Evolutionary conservation across 2,888 invertebrate genomes (phyloP).

Genomic region (Tribolium freemani): DNA sequence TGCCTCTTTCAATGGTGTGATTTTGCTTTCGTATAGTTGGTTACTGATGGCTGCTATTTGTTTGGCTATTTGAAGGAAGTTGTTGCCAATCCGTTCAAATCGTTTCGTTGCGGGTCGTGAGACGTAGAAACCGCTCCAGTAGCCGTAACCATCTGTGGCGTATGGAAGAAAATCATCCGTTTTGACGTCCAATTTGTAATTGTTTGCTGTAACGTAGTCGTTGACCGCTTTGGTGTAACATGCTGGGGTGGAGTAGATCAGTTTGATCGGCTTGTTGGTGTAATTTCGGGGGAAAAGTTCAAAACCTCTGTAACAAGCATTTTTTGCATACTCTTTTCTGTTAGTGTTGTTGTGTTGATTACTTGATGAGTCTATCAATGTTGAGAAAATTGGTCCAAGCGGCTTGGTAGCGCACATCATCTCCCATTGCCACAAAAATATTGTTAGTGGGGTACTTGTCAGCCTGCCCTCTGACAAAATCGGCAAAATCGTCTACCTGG

Average conservation of each 20-base stretch:
- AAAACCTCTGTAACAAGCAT: slow-evolving; percentile 28
- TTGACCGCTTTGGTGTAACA: slow-evolving; percentile 74
- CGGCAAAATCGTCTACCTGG: slow-evolving; percentile 52
- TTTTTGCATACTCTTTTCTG: no score
- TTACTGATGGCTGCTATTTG: slow-evolving; percentile 16
- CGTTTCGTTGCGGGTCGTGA: slow-evolving; percentile 85
- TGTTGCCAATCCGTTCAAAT: slow-evolving; percentile 80
- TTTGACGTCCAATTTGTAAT: slow-evolving; percentile 71
- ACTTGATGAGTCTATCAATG: slow-evolving; percentile 34
- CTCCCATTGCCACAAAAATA: slow-evolving; percentile 36
- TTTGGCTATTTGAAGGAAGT: slow-evolving; percentile 70
- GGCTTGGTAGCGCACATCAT: slow-evolving; percentile 38
- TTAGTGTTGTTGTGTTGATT: background rate
- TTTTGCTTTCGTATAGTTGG: slow-evolving; percentile 2
- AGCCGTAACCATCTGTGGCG: slow-evolving; percentile 84
- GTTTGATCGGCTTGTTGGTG: slow-evolving; percentile 69
- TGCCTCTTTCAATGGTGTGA: slow-evolving; percentile 73
- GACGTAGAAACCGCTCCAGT: slow-evolving; percentile 93
- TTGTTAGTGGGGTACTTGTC: slow-evolving; percentile 27
- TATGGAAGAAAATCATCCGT: slow-evolving; percentile 92
- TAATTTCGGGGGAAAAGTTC: slow-evolving; percentile 17
- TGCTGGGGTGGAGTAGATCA: slow-evolving; percentile 76
- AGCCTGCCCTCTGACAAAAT: slow-evolving; percentile 60
- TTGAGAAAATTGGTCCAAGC: slow-evolving; percentile 31
- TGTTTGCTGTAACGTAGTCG: slow-evolving; percentile 46